These are phyloP conservation scores for Drymonia ruficornis DNA, from an alignment of 2,888 invertebrate species.

Conservation along the genomic window DNA sequence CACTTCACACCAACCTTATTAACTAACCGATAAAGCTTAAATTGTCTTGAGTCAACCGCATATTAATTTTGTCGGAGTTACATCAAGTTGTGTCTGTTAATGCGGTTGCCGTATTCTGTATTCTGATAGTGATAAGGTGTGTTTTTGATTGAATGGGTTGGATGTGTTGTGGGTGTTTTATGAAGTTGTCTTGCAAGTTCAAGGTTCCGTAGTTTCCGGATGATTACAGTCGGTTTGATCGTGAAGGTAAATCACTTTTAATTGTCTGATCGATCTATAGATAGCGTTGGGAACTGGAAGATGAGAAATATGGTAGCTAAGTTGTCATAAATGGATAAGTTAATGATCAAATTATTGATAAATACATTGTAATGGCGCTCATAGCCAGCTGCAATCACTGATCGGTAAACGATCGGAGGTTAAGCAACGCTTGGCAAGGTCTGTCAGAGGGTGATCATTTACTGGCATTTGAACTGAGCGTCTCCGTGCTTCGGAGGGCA, in stretches of 20 bases:
- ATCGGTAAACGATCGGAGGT: too few relatives aligned
- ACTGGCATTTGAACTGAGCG: too few relatives aligned
- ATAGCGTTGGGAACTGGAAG: not conserved
- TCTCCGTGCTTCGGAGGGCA: too few relatives aligned
- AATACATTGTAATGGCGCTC: too few relatives aligned
- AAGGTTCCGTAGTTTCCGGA: conserved; percentile 51
- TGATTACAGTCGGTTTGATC: conserved; percentile 38
- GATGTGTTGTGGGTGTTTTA: conserved; percentile 14
- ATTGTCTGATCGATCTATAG: conserved; percentile 14
- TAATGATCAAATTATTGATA: too few relatives aligned
- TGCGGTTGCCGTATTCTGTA: conserved; percentile 11
- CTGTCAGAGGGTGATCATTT: too few relatives aligned
- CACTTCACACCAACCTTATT: conserved; percentile 15
- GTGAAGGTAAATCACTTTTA: conserved; percentile 29
- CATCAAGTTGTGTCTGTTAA: conserved; percentile 8
- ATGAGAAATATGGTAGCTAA: conserved; percentile 1
- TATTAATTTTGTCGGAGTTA: not conserved
- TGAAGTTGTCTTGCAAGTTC: conserved; percentile 53
- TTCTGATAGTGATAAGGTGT: not conserved
- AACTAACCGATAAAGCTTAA: conserved; percentile 5
- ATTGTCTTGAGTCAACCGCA: conserved; percentile 10
- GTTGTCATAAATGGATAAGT: conserved; percentile 11
- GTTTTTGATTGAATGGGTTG: conserved; percentile 17
- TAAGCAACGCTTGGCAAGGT: too few relatives aligned
- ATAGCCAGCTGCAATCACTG: too few relatives aligned